Evolutionary conservation across 2,888 invertebrate species (phyloP).

Genomic region (Andrena chrysosceles): DNA sequence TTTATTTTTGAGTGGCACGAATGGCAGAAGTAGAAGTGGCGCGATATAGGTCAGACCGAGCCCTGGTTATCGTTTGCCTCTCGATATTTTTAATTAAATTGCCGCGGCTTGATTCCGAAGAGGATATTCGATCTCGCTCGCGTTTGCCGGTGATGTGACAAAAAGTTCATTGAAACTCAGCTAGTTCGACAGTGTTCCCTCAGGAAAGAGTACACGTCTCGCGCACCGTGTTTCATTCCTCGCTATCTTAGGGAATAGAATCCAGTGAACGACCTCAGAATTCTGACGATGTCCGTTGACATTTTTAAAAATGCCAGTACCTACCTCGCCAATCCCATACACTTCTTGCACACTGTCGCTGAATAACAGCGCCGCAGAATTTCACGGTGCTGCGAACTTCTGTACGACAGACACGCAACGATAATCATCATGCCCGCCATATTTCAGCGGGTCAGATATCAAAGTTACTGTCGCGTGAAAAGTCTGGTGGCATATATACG

Average conservation of each 20-base stretch:
- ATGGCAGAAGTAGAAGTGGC: slow-evolving; percentile 30
- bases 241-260: too few species aligned
- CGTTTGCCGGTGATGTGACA: neutral
- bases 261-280: too few species aligned
- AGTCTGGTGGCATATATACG: slow-evolving; percentile 50
- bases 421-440: slow-evolving; percentile 29
- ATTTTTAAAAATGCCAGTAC: neutral
- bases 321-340: neutral
- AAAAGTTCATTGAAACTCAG: neutral
- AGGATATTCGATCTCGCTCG: slow-evolving; percentile 2
- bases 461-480: slow-evolving; percentile 48
- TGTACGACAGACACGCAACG: slow-evolving; percentile 1
- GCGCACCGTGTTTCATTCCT: too few species aligned
- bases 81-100: slow-evolving; percentile 44
- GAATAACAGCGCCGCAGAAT: neutral
- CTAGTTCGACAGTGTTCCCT: too few species aligned
- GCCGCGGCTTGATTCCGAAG: slow-evolving; percentile 7
- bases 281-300: too few species aligned
- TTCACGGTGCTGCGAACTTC: slow-evolving; percentile 1
- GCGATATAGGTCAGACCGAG: slow-evolving; percentile 52
- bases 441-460: slow-evolving; percentile 47
- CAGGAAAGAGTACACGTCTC: too few species aligned
- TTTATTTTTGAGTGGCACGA: slow-evolving; percentile 38
- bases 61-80: neutral
- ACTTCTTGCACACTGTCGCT: too few species aligned